These are phyloP conservation scores for Peromyscus attwateri DNA, from an alignment of 2,797 vertebrate species.

Conservation along the genomic window DNA sequence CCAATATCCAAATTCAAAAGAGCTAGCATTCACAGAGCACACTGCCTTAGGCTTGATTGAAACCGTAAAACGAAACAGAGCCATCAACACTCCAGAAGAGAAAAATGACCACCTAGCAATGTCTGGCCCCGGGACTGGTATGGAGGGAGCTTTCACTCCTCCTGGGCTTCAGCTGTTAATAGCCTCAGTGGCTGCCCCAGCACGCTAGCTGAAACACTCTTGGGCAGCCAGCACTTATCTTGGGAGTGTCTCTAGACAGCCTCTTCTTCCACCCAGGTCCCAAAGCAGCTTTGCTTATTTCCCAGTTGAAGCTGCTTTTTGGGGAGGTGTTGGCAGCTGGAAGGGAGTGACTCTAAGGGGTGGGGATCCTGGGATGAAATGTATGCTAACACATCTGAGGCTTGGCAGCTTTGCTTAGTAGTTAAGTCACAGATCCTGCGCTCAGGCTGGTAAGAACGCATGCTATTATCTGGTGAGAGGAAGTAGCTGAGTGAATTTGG, in stretches of 20 bases:
- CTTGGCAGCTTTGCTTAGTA: neutral
- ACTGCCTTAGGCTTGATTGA: constrained; percentile 60
- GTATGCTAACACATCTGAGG: neutral
- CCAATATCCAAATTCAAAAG: constrained; percentile 75
- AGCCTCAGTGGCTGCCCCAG: neutral
- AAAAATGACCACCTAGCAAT: too few relatives aligned
- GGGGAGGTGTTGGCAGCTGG: neutral
- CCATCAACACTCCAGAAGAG: neutral
- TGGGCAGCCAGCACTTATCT: neutral
- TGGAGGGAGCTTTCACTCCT: neutral
- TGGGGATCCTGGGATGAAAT: too few relatives aligned
- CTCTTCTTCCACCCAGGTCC: neutral
- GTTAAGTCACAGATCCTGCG: neutral
- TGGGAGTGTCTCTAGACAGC: neutral
- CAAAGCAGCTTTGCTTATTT: neutral
- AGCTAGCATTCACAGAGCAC: constrained; percentile 64
- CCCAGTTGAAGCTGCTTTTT: neutral
- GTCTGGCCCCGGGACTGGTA: neutral
- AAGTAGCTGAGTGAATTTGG: neutral
- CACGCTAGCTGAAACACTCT: neutral
- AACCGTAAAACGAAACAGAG: neutral
- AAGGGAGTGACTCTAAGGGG: neutral
- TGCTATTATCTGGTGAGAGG: neutral
- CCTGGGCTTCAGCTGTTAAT: neutral
- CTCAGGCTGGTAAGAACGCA: neutral